Conservation (phyloP, 2,888 invertebrate species). For the Platycnemis pennipes region DNA sequence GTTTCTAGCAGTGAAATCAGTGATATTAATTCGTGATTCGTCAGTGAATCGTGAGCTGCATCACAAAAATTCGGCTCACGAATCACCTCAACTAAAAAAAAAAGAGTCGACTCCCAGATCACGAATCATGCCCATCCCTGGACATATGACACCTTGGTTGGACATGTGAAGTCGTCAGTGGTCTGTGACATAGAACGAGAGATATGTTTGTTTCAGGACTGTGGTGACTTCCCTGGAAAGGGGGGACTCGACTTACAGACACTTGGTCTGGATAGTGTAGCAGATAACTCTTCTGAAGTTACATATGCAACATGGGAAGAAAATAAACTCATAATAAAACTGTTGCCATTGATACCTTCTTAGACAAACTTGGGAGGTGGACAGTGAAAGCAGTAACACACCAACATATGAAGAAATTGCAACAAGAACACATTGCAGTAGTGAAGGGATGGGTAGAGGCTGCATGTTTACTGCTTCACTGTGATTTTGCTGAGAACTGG, state of each 20-base stretch:
- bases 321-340: background rate
- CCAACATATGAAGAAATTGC: background rate
- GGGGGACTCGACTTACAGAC: background rate
- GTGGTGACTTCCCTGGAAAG: background rate
- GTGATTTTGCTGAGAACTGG: too few species aligned
- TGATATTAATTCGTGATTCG: too few species aligned
- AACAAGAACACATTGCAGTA: background rate
- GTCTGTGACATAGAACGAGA: background rate
- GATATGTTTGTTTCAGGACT: background rate
- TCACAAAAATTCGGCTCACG: too few species aligned
- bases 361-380: background rate
- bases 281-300: background rate
- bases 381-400: conserved; percentile 3
- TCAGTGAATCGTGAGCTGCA: too few species aligned
- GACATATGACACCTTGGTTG: background rate
- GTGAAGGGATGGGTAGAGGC: background rate
- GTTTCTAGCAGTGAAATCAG: too few species aligned
- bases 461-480: background rate
- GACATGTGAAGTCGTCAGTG: background rate
- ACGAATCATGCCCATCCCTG: too few species aligned
- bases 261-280: background rate
- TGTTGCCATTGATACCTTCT: background rate
- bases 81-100: too few species aligned
- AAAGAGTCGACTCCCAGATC: too few species aligned
- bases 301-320: background rate